Base-by-base conservation (phyloP, 2,113 vertebrate genomes). In the Garra rufa region DNA sequence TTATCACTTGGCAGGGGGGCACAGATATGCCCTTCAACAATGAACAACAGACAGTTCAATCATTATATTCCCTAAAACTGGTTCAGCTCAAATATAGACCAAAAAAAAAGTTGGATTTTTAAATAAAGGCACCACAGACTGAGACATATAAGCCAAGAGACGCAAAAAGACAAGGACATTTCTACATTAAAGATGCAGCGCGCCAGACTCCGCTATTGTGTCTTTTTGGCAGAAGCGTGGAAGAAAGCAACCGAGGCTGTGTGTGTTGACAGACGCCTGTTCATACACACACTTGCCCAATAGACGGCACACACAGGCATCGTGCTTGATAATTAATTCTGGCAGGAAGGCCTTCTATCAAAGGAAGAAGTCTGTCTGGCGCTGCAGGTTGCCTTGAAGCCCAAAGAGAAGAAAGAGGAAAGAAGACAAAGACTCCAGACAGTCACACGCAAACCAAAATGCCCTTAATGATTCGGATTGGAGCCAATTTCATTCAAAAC, bases 301-400 rank as follows among this genome's bases (percentile, higher is more conserved):
- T 41, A 5, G 10, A 38, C 10, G 19, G 34, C 13, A 24, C 21
- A 78, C 76, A 61, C 34, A 78, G 44, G 38, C n/a, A 1, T 19
- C 6, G 6, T 13, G 48, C 30, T 55, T 38, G 30, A 76, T 76
- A 55, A 38, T 57, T 76, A 73, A 73, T 73, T 73, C 10, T n/a
- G 50, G 50, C 50, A 38, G 48, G n/a, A 57, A 76, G 75, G n/a
- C 3, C 21, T 26, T 59, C 55, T 41, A 61, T 61, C 34, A 59
- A 78, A 78, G 52, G 21, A 78, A 3, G 34, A 41, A 44, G 52
- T 78, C 76, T 78, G 76, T 28, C 76, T 61, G 57, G 46, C 17
- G 15, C 73, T 78, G 55, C n/a, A 44, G 67, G 63, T 70, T 44
- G 65, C 90, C 93, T 94, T 92, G 89, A 93, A 91, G 89, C 87